phyloP scores from a whole-genome alignment of 2,113 vertebrate genomes.

The Melanotaenia duboulayi region DNA sequence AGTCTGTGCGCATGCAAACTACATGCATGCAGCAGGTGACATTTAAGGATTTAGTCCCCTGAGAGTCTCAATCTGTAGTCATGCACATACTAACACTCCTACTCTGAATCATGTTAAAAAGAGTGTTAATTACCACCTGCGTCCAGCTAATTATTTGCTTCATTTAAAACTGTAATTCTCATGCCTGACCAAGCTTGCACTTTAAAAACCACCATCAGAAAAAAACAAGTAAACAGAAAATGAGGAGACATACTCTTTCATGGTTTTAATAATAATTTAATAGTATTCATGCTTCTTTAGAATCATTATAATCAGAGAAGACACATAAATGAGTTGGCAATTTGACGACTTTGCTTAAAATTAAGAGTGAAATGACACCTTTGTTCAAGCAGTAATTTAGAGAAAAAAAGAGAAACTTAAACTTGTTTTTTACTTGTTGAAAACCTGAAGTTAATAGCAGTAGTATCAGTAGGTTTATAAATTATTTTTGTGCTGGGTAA shows the following conservation, averaged over 20 bases:
- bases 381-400: not conserved
- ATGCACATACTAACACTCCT: constrained; percentile 1
- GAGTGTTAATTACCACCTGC: constrained; percentile 18
- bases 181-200: not conserved
- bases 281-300: constrained; percentile 1
- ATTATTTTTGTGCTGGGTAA: not conserved
- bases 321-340: not conserved
- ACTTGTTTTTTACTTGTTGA: too few species aligned
- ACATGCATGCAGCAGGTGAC: constrained; percentile 48
- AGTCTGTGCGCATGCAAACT: constrained; percentile 37
- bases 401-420: not conserved
- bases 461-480: not conserved
- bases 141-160: constrained; percentile 3
- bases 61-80: constrained; percentile 51
- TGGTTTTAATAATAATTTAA: constrained; percentile 17
- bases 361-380: not conserved
- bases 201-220: not conserved
- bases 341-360: not conserved
- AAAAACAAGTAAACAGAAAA: not conserved
- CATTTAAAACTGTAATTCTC: constrained; percentile 14
- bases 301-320: not conserved
- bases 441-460: too few species aligned
- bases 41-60: constrained; percentile 35
- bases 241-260: not conserved
- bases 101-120: constrained; percentile 21